These are phyloP conservation scores for Perithous albicinctus DNA, from an alignment of 2,888 invertebrate species.

Conservation along the genomic window DNA sequence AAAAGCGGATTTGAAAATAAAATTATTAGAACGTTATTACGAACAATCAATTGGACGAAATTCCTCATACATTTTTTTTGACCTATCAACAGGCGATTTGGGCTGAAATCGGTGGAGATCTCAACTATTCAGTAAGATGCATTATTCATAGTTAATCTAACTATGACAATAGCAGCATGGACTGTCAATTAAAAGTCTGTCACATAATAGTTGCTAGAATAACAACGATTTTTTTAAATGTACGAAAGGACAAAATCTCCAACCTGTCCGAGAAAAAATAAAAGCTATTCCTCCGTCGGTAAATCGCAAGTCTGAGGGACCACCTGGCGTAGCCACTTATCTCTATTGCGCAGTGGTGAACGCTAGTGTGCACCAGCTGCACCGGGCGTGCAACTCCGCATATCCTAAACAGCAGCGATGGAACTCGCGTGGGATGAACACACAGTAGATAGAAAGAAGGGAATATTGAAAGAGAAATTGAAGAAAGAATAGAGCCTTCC, in stretches of 20 bases:
- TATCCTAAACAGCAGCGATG: slow-evolving; percentile 19
- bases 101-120: too few relatives aligned
- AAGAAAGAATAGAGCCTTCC: slow-evolving; percentile 52
- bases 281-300: slow-evolving; percentile 64
- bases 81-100: too few relatives aligned
- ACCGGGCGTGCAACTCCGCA: slow-evolving; percentile 45
- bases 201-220: too few relatives aligned
- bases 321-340: slow-evolving; percentile 62
- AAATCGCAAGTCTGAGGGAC: slow-evolving; percentile 67
- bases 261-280: slow-evolving; percentile 44
- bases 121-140: too few relatives aligned
- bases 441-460: slow-evolving; percentile 45
- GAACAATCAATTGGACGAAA: too few relatives aligned
- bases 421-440: slow-evolving; percentile 40
- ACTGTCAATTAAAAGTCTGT: too few relatives aligned
- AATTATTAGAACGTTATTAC: too few relatives aligned
- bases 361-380: slow-evolving; percentile 15
- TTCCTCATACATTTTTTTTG: too few relatives aligned
- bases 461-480: slow-evolving; percentile 63
- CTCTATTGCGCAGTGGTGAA: slow-evolving; percentile 7
- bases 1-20: too few relatives aligned
- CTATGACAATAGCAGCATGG: too few relatives aligned
- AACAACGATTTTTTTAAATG: too few relatives aligned
- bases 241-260: slow-evolving; percentile 2
- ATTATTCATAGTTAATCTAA: too few relatives aligned